A percentile compares a stretch with the other conserved stretches of the same genome.
phyloP scores from a whole-genome alignment of 2,113 vertebrate species.

The Salvelinus alpinus region DNA sequence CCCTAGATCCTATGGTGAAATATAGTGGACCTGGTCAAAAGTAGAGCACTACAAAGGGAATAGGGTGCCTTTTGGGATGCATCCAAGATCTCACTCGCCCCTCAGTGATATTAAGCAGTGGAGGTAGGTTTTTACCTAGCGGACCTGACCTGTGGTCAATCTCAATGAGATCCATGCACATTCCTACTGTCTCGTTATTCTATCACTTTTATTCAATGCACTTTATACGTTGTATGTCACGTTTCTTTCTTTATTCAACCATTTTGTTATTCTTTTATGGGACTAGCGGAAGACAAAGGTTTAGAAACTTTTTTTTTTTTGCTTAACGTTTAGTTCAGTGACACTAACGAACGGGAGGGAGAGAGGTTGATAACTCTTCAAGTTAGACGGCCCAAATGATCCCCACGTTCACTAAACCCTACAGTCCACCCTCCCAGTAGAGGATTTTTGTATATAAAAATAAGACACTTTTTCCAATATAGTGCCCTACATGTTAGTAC shows the following conservation, averaged over 20 bases:
- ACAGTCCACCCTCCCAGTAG: conserved; percentile 2
- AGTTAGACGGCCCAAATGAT: conserved; percentile 51
- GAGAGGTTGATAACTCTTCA: conserved; percentile 34
- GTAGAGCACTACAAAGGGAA: too few species aligned
- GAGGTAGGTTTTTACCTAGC: neutral
- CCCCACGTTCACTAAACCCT: conserved; percentile 16
- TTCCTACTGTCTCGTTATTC: conserved; percentile 42
- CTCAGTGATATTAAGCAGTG: neutral
- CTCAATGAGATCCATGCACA: conserved; percentile 37
- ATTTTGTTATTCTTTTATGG: conserved; percentile 1
- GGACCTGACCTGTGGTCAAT: conserved; percentile 19
- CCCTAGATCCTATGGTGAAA: too few species aligned
- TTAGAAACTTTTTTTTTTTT: neutral
- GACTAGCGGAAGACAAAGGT: neutral
- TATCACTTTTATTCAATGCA: conserved; percentile 57
- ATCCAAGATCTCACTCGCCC: neutral
- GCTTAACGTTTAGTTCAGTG: neutral
- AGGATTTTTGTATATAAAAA: neutral
- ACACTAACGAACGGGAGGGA: conserved; percentile 17
- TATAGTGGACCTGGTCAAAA: too few species aligned
- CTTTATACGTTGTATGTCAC: conserved; percentile 52
- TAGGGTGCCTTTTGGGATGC: too few species aligned
- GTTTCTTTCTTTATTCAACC: conserved; percentile 1
- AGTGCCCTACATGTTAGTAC: too few species aligned
- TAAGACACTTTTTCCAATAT: too few species aligned